Evolutionary conservation across 2,797 vertebrate genomes (phyloP), one percentile per base, ranked within the genome.

Genomic region (Lacerta viridis): DNA sequence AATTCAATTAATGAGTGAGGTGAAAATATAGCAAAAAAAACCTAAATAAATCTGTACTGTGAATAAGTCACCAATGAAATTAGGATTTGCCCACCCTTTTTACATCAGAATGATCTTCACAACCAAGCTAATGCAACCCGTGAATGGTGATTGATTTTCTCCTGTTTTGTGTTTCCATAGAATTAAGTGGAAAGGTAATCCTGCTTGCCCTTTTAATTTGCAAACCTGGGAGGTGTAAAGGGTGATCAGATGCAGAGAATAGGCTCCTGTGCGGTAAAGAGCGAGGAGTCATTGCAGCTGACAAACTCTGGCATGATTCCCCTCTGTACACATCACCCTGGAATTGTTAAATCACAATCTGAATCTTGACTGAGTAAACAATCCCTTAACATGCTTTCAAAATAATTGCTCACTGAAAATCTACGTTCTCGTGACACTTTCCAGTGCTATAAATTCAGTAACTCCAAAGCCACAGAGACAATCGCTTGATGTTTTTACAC

Each of bases 161-260:
- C 75, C 46, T 68, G 15, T 20, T 68, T 66, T 71, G 43, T 88
- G 75, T 79, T 84, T 69, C 66, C 36, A 72, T 25, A 61, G 39
- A 88, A 79, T 41, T 79, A 88, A 84, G 36, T 10, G 25, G 55
- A n/a, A 82, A 71, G 79, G 1, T 84, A 79, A 88, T 79, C 29
- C 33, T 36, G 3, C 20, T 79, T 78, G 7, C 69, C 50, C 75
- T 83, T 84, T 84, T 59, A 18, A 7, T 46, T 61, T 79, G 20
- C 23, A 64, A 18, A 71, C 15, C 75, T 71, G 13, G 29, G 50
- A 71, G 33, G 46, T 78, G 29, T 68, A 39, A 43, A 33, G 15
- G 23, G 18, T 64, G 20, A 36, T 3, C 55, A 39, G 50, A 80
- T 80, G 74, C n/a, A 41, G 74, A 33, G 29, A 46, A 72, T 11